Evolutionary conservation across 2,113 vertebrate genomes (phyloP), one percentile per base, ranked within the genome.

Genomic region (Aplodontia rufa): DNA sequence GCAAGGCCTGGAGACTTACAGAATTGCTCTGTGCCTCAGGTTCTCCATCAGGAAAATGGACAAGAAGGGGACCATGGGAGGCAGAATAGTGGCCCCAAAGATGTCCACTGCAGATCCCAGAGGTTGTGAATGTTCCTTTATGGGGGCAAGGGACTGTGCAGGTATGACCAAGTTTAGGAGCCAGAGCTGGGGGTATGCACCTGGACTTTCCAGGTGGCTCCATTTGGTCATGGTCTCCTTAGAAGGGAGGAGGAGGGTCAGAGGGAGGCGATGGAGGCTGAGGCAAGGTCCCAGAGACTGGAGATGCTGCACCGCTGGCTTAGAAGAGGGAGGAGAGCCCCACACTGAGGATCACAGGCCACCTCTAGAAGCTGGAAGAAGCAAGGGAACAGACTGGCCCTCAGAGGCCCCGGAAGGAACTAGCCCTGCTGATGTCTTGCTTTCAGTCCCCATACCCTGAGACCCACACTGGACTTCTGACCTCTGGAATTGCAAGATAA

Each of bases 231-330:
- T 11, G 22, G 45, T 8, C 30, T 20, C 60, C 22, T 26, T 47
- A 66, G 22, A 30, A 75, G 14, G n/a, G n/a, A 47, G 83, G 16
- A 17, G 60, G n/a, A 75, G 37, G n/a, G 62, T 32, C 19, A 71
- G 11, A 35, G n/a, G 58, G 7, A 49, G 37, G 35, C 22, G 5
- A 6, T 1, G 7, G 42, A 49, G n/a, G 17, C 0, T 0, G 22
- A 32, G 5, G 13, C 47, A 14, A 32, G 49, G n/a, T 35, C 37
- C 12, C 53, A 22, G 40, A 49, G 75, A 37, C 11, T 5, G 2
- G 9, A 62, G 49, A 17, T 10, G 53, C 45, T 8, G 28, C 0
- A 0, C 24, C 30, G 14, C 40, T 19, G 47, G 69, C 60, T 60
- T 19, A 78, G 62, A 68, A 24, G 55, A 19, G 8, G 32, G 49